These are phyloP conservation scores for Sepiola atlantica DNA, from an alignment of 2,888 invertebrate genomes.

Conservation along the genomic window DNA sequence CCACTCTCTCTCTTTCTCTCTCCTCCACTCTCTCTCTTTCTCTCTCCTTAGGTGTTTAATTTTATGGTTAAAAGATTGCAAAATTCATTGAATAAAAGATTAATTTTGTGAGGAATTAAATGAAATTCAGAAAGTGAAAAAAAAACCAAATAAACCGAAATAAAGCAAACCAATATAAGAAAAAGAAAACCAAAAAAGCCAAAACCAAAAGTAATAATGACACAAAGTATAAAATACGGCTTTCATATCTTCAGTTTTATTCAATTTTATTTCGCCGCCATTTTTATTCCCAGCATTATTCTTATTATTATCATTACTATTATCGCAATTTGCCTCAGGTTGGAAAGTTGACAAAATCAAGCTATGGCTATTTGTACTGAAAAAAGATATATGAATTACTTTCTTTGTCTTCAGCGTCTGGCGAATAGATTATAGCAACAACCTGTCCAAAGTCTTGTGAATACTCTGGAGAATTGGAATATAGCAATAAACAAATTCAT, in stretches of 20 bases:
- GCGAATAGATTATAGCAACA: neutral
- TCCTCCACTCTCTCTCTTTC: too few species aligned
- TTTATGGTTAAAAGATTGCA: constrained; percentile 19
- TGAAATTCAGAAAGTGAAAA: neutral
- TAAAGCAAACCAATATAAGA: neutral
- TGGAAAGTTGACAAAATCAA: constrained; percentile 12
- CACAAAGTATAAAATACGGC: neutral
- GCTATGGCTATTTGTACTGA: constrained; percentile 16
- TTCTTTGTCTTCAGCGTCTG: constrained; percentile 15
- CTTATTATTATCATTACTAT: neutral
- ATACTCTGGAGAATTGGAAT: neutral
- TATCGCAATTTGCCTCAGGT: neutral
- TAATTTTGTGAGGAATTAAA: constrained; percentile 32
- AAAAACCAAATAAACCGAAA: too few species aligned
- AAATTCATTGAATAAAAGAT: neutral
- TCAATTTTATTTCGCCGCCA: neutral
- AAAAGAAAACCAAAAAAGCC: neutral
- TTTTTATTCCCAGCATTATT: neutral
- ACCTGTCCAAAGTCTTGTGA: neutral
- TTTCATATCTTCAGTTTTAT: constrained; percentile 13
- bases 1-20: too few species aligned
- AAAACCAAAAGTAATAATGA: neutral
- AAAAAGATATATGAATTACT: constrained; percentile 18
- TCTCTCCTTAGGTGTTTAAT: neutral
- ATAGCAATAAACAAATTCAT: neutral